These are phyloP conservation scores for Synanceia verrucosa DNA, from an alignment of 2,797 vertebrate species.

Conservation along the genomic window DNA sequence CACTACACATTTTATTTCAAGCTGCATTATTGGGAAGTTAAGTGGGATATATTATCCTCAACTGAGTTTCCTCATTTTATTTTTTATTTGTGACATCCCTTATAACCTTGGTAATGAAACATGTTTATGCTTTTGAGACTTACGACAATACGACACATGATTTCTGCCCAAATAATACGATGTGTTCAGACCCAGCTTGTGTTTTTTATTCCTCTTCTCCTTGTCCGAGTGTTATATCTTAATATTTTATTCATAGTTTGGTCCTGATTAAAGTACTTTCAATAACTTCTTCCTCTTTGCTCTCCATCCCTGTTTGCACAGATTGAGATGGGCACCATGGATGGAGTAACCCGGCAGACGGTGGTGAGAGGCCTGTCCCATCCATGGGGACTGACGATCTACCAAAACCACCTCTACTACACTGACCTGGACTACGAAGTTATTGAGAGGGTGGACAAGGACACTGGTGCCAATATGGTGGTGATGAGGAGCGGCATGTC, in stretches of 20 bases:
- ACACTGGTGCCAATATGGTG: conserved; percentile 73
- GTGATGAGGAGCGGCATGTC: conserved; percentile 79
- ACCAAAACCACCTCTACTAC: conserved; percentile 81
- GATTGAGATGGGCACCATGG: conserved; percentile 82
- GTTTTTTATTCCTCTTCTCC: not conserved
- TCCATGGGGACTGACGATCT: conserved; percentile 77
- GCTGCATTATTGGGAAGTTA: not conserved
- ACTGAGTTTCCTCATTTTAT: not conserved
- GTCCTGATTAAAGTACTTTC: not conserved
- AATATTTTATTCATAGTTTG: not conserved
- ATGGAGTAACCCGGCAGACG: conserved; percentile 62
- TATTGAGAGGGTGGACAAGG: conserved; percentile 82
- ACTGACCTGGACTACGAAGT: conserved; percentile 81
- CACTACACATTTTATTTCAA: not conserved
- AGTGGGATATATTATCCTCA: not conserved
- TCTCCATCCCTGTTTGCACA: conserved; percentile 25
- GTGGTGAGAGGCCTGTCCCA: conserved; percentile 77
- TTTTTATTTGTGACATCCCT: too few species aligned
- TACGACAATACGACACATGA: not conserved
- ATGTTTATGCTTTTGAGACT: not conserved
- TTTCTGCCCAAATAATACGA: not conserved
- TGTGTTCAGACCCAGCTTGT: not conserved
- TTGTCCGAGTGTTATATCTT: not conserved
- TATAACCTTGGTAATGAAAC: not conserved
- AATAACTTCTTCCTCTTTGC: not conserved